These are phyloP conservation scores for Lithophane semibrunnea DNA, from an alignment of 2,888 invertebrate genomes.

Conservation along the genomic window DNA sequence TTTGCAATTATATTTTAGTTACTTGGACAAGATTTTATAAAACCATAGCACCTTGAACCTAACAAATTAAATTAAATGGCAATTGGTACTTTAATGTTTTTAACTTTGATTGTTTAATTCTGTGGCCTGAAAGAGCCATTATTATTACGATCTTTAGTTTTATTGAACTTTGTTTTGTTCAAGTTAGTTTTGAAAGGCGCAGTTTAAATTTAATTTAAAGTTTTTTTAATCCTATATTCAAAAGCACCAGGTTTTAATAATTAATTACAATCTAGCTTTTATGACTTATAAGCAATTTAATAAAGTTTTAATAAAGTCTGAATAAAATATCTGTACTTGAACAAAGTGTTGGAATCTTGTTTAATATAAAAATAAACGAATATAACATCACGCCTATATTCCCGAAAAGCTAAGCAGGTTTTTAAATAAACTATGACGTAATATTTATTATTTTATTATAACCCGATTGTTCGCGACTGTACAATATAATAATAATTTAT, in stretches of 20 bases:
- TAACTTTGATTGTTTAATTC: constrained; percentile 10
- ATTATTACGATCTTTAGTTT: constrained; percentile 4
- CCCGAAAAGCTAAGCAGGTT: background rate
- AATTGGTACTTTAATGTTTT: constrained; percentile 7
- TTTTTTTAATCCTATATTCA: no score
- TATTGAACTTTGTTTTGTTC: constrained; percentile 1
- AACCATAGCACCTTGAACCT: background rate
- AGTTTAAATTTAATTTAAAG: background rate
- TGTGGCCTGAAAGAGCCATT: constrained; percentile 12
- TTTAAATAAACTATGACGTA: background rate
- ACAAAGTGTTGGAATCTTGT: background rate
- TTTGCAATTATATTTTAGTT: background rate
- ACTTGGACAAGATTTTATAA: background rate
- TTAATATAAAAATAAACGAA: background rate
- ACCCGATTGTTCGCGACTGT: background rate
- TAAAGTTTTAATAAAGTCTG: background rate
- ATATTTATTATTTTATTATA: background rate
- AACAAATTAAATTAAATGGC: constrained; percentile 11
- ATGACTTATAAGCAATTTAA: no score
- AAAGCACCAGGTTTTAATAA: no score
- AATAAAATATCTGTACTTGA: background rate
- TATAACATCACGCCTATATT: background rate
- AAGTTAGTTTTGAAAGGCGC: background rate
- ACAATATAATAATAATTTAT: background rate
- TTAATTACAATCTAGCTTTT: no score